phyloP scores from a whole-genome alignment of 2,113 vertebrate genomes.

The Budorcas taxicolor region DNA sequence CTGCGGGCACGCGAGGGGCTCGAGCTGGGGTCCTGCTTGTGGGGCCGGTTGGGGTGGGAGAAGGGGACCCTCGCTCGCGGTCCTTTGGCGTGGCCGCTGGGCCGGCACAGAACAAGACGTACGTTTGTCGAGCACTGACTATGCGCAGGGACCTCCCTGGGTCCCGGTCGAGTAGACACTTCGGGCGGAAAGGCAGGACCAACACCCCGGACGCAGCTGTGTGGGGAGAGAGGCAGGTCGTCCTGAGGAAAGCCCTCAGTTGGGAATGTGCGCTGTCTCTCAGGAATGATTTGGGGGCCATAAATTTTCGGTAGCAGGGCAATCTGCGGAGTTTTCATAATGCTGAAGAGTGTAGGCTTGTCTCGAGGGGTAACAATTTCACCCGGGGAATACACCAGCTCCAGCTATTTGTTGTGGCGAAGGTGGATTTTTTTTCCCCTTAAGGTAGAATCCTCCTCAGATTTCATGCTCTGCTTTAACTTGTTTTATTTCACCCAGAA shows the following conservation, averaged over 20 bases:
- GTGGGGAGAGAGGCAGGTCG: constrained; percentile 73
- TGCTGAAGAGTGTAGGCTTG: constrained; percentile 90
- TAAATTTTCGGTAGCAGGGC: constrained; percentile 88
- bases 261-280: constrained; percentile 87
- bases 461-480: constrained; percentile 84
- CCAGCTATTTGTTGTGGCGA: constrained; percentile 86
- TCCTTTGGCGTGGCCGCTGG: accelerated
- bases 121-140: accelerated
- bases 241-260: constrained; percentile 84
- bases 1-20: accelerated
- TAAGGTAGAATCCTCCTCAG: constrained; percentile 82
- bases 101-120: not conserved
- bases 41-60: accelerated
- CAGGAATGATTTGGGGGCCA: constrained; percentile 86
- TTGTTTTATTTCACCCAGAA: constrained; percentile 81
- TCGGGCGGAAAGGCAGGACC: not conserved
- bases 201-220: not conserved
- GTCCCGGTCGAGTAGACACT: not conserved
- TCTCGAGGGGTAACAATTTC: constrained; percentile 85
- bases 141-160: not conserved
- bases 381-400: constrained; percentile 76
- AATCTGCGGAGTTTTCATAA: constrained; percentile 82
- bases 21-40: not conserved
- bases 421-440: constrained; percentile 79
- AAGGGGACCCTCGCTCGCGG: not conserved